Percentiles rank a stretch among this genome's conserved stretches.
Conservation (phyloP, 1,140 invertebrate genomes). For the Drosophila lacertosa region DNA sequence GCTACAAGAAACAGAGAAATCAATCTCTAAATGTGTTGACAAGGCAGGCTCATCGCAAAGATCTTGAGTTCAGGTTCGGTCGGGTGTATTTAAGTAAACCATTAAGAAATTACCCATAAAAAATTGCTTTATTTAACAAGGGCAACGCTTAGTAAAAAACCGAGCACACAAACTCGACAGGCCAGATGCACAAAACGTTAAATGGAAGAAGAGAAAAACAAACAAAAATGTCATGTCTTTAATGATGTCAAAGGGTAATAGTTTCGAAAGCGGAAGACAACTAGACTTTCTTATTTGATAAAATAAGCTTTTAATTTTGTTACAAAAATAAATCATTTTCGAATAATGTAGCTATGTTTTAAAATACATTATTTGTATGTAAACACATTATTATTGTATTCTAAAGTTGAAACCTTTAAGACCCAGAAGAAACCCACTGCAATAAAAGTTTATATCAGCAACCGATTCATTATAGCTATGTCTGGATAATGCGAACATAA, state of each 20-base stretch:
- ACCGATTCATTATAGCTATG: too few relatives aligned
- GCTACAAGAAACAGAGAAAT: conserved; percentile 69
- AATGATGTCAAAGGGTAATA: conserved; percentile 4
- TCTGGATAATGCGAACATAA: too few relatives aligned
- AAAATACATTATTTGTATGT: too few relatives aligned
- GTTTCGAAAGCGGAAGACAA: conserved; percentile 65
- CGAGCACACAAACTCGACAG: conserved; percentile 18
- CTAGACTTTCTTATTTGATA: not conserved
- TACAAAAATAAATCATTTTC: too few relatives aligned
- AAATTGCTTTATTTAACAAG: conserved; percentile 77
- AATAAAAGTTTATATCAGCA: too few relatives aligned
- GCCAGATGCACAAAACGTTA: conserved; percentile 38
- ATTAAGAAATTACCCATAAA: conserved; percentile 81
- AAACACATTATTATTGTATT: too few relatives aligned
- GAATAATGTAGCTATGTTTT: too few relatives aligned
- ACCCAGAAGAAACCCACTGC: too few relatives aligned
- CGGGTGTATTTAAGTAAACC: conserved; percentile 63
- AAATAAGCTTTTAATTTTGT: not conserved
- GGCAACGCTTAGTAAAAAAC: conserved; percentile 9
- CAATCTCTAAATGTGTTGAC: conserved; percentile 78
- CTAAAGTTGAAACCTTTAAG: too few relatives aligned
- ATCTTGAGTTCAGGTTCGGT: conserved; percentile 36
- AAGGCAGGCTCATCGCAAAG: conserved; percentile 41
- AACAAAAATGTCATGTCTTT: conserved; percentile 20
- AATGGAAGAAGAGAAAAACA: conserved; percentile 44